A percentile compares a stretch with the other conserved stretches of the same genome.
Evolutionary conservation across 1,140 invertebrate genomes (phyloP).

Genomic region (Drosophila ficusphila): DNA sequence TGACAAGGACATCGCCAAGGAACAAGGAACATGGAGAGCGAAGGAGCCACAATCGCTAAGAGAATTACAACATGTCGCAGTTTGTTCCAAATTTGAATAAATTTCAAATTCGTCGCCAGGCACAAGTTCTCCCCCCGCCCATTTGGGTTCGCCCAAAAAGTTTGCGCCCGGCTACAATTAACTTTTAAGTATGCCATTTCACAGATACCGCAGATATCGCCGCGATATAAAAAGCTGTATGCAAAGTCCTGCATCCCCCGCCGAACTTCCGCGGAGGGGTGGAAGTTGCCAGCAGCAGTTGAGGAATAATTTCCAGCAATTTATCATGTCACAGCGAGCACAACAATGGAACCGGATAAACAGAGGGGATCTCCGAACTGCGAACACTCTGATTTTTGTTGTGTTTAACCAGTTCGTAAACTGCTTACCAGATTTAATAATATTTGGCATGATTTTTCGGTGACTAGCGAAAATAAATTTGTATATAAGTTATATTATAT

Average conservation of each 20-base stretch:
- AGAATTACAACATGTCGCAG: slow-evolving; percentile 79
- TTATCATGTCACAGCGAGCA: slow-evolving; percentile 73
- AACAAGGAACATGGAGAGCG: slow-evolving; percentile 11
- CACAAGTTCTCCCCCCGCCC: not conserved
- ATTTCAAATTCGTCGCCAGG: slow-evolving; percentile 64
- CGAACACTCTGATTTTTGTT: slow-evolving; percentile 13
- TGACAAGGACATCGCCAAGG: slow-evolving; percentile 30
- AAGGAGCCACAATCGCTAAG: slow-evolving; percentile 34
- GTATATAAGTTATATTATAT: no score
- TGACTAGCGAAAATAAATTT: no score
- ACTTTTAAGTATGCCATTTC: slow-evolving; percentile 82
- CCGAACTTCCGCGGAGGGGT: not conserved
- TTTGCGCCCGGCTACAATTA: slow-evolving; percentile 76
- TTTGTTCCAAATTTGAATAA: slow-evolving; percentile 75
- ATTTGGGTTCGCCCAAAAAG: slow-evolving; percentile 39
- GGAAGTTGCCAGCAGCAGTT: slow-evolving; percentile 51
- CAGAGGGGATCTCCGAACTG: slow-evolving; percentile 10
- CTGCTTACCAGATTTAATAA: no score
- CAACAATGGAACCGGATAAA: not conserved
- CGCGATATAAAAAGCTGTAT: slow-evolving; percentile 48
- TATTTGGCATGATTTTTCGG: no score
- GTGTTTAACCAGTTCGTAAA: no score
- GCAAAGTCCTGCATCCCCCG: slow-evolving; percentile 11
- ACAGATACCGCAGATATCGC: slow-evolving; percentile 77
- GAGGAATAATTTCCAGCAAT: slow-evolving; percentile 81